Evolutionary conservation across 2,797 vertebrate species (phyloP), one percentile per base, ranked within the genome.

Genomic region (Sebastes ruberrimus): DNA sequence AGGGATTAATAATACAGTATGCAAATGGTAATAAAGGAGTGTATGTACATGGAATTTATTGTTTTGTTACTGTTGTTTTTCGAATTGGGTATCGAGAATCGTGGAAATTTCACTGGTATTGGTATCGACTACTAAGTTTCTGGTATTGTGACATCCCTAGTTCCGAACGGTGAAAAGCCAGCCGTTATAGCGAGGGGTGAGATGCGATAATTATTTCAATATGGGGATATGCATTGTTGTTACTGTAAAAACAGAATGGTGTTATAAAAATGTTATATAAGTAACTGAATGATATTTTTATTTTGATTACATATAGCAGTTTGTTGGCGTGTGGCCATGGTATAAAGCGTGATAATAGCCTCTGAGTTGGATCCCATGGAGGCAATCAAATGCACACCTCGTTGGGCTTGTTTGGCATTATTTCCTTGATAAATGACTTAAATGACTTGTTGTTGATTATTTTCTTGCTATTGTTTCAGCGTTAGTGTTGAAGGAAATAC

Each of bases 391-490:
- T 4, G 0, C 55, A 35, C 67, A 71, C 23, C 52, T 71, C 59
- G 22, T 63, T 59, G 23, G 14, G 35, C 66, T 42, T 53, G 52
- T 74, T 81, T 84, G 61, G 59, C 59, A 73, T 82, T 76, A 81
- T 38, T 46, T 38, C 30, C 52, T 77, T 63, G 65, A 85, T 72
- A 23, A 76, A 74, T 76, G 63, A 74, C n/a, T 55, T 52, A 33
- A 80, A 67, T 25, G 22, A 74, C 28, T 59, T 73, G 53, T 30
- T 57, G 61, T 25, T 72, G 28, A 76, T 69, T 71, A 30, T 64
- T 73, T 73, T 81, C 25, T 72, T 11, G 23, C 32, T 32, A 87
- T 62, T 62, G 72, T 78, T 86, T 83, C 42, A 78, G 71, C 61
- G 2, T 52, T 35, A 20, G n/a, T 27, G 70, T 55, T 74, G 53